Conservation (phyloP, 2,113 vertebrate species). For the Laticauda laticaudata region DNA sequence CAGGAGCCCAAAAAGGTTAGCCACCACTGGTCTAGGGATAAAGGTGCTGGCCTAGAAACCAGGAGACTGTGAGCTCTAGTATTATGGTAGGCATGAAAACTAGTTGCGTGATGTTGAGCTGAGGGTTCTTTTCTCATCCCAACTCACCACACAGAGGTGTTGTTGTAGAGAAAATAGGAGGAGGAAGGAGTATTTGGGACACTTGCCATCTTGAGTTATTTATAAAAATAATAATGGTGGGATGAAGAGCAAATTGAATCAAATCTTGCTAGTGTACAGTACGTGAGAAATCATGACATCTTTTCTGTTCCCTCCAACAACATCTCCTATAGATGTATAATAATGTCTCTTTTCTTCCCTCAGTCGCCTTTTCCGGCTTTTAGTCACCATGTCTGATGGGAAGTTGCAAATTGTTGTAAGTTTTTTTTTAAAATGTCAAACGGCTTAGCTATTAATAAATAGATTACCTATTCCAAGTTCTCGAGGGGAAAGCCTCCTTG, state of each 20-base stretch:
- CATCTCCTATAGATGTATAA: not conserved
- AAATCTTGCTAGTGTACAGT: not conserved
- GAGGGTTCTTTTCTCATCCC: not conserved
- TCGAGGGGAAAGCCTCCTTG: not conserved
- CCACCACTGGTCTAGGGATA: not conserved
- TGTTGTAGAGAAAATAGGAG: not conserved
- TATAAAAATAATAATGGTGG: not conserved
- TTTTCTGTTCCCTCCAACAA: not conserved
- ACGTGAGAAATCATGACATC: not conserved
- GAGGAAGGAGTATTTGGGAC: not conserved
- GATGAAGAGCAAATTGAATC: not conserved
- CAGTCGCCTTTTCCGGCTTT: not conserved
- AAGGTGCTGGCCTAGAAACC: not conserved
- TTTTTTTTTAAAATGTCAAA: not conserved
- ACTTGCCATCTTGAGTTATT: not conserved
- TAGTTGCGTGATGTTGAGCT: not conserved
- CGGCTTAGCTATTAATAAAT: not conserved
- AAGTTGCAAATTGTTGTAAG: not conserved
- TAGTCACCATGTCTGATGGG: not conserved
- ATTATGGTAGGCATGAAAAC: not conserved
- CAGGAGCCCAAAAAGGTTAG: too few species aligned
- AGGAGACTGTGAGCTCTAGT: not conserved
- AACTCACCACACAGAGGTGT: not conserved
- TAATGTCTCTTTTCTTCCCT: not conserved
- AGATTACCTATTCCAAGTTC: not conserved